Evolutionary conservation across 2,888 invertebrate species (phyloP).

Genomic region (Zootermopsis nevadensis): DNA sequence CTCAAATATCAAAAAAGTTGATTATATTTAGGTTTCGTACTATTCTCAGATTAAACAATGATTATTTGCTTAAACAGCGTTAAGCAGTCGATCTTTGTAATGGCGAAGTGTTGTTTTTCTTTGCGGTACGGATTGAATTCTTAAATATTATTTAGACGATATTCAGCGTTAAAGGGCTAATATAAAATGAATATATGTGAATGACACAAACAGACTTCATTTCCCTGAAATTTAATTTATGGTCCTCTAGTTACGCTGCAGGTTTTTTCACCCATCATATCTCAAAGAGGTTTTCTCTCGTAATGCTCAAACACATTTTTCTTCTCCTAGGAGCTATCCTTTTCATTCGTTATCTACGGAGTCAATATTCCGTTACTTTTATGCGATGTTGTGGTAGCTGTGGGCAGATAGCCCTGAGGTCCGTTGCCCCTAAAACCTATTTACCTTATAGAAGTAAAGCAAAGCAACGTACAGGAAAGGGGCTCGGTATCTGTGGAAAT

Average conservation of each 20-base stretch:
- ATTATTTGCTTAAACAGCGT: too few species aligned
- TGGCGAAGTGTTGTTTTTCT: too few species aligned
- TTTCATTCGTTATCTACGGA: not conserved
- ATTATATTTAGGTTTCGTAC: too few species aligned
- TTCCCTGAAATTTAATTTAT: not conserved
- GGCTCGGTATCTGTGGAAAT: slow-evolving; percentile 14
- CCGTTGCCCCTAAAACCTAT: not conserved
- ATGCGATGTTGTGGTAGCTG: not conserved
- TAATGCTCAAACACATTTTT: not conserved
- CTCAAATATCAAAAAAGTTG: too few species aligned
- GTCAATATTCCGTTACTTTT: slow-evolving; percentile 11
- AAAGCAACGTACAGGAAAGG: not conserved
- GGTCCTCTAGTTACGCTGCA: not conserved
- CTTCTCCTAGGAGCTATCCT: not conserved
- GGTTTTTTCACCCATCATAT: not conserved
- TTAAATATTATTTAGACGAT: too few species aligned
- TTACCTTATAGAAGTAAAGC: slow-evolving; percentile 14
- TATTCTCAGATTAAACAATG: too few species aligned
- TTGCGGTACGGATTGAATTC: too few species aligned
- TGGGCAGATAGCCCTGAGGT: slow-evolving; percentile 3
- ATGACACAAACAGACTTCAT: too few species aligned
- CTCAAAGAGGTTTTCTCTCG: not conserved
- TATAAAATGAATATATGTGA: too few species aligned
- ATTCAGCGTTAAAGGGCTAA: too few species aligned
- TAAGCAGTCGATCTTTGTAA: too few species aligned